Evolutionary conservation across 2,888 invertebrate genomes (phyloP).

Genomic region (Pammene fasciana): DNA sequence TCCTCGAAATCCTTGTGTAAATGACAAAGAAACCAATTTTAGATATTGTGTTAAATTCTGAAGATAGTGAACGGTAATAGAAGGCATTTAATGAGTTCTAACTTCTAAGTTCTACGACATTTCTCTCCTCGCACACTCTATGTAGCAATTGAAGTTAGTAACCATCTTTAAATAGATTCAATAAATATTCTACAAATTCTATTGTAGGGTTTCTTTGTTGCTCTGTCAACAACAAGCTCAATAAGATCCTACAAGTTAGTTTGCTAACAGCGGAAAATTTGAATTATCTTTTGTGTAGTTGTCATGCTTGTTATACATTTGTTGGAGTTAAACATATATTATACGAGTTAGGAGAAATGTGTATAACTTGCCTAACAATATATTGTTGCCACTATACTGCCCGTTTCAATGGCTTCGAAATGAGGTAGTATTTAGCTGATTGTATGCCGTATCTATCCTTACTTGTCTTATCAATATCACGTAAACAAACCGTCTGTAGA

Average conservation of each 20-base stretch:
- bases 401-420: no score
- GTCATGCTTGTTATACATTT: neutral
- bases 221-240: neutral
- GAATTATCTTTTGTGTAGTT: neutral
- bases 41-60: neutral
- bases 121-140: no score
- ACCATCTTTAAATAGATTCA: no score
- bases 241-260: neutral
- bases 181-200: neutral
- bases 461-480: no score
- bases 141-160: no score
- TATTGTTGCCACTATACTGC: no score
- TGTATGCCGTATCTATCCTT: no score
- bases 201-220: neutral
- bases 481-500: no score
- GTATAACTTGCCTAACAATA: neutral
- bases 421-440: no score
- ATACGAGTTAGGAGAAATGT: conserved; percentile 1
- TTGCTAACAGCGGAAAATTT: neutral
- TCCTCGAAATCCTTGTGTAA: conserved; percentile 20
- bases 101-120: no score
- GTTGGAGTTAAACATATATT: conserved; percentile 11
- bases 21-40: neutral
- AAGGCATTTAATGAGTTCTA: no score
- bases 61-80: no score